phyloP scores from a whole-genome alignment of 2,888 invertebrate genomes.

The Oscheius onirici region DNA sequence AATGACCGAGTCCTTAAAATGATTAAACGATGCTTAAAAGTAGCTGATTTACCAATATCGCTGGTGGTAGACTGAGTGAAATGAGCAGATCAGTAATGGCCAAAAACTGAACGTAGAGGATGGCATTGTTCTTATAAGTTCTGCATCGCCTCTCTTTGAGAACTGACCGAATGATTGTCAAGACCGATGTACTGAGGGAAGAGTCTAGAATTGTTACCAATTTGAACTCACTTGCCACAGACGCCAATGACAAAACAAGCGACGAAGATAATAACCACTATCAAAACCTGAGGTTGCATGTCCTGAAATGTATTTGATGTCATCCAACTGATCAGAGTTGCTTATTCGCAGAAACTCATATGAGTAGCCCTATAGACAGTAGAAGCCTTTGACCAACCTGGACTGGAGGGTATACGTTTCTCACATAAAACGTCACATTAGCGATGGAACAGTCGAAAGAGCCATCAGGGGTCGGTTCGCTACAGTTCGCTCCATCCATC shows the following conservation, averaged over 20 bases:
- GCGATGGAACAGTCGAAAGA: neutral
- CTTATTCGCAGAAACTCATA: neutral
- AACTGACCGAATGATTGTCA: slow-evolving; percentile 65
- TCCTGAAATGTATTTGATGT: slow-evolving; percentile 51
- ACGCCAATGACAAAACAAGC: slow-evolving; percentile 67
- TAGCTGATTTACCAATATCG: slow-evolving; percentile 56
- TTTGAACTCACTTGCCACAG: slow-evolving; percentile 66
- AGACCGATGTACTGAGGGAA: slow-evolving; percentile 55
- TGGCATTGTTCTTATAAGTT: slow-evolving; percentile 59
- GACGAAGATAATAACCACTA: slow-evolving; percentile 64
- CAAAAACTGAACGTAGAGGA: slow-evolving; percentile 66
- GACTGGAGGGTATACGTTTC: slow-evolving; percentile 69
- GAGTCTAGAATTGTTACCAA: too few relatives aligned
- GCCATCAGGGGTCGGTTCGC: neutral
- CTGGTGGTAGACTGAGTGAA: slow-evolving; percentile 67
- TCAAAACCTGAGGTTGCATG: slow-evolving; percentile 63
- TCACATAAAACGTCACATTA: slow-evolving; percentile 37
- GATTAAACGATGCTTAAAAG: neutral
- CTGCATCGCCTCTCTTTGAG: slow-evolving; percentile 55
- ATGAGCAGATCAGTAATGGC: slow-evolving; percentile 68
- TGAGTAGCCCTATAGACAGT: neutral
- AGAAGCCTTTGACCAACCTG: slow-evolving; percentile 60
- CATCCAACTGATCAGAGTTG: neutral
- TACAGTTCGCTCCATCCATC: slow-evolving; percentile 6
- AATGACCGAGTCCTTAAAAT: slow-evolving; percentile 64